A percentile compares a stretch with the other conserved stretches of the same genome.
phyloP scores from a whole-genome alignment of 2,888 invertebrate species.

The Hypercompe scribonia region DNA sequence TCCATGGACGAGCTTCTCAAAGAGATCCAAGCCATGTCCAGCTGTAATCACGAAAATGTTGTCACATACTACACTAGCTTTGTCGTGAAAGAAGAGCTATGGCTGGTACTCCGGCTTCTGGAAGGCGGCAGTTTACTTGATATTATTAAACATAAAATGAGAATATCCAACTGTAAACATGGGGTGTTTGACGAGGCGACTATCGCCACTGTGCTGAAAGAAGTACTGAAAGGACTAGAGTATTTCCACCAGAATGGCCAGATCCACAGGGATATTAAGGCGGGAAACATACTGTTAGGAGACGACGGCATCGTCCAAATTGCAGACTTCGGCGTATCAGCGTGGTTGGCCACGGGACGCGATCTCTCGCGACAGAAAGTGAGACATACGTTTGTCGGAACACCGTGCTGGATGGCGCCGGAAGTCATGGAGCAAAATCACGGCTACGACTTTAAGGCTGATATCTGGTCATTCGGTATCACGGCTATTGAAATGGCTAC shows the following conservation, averaged over 20 bases:
- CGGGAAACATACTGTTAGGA: constrained; percentile 94
- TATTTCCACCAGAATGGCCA: constrained; percentile 99
- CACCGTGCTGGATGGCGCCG: constrained; percentile 99
- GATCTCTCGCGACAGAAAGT: constrained; percentile 98
- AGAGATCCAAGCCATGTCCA: constrained; percentile 98
- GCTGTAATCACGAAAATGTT: constrained; percentile 99
- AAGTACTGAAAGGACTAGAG: constrained; percentile 98
- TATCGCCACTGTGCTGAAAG: constrained; percentile 98
- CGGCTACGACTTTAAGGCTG: constrained; percentile 99
- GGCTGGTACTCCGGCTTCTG: constrained; percentile 98
- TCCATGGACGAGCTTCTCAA: constrained; percentile 99
- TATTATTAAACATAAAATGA: constrained; percentile 98
- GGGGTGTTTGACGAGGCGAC: constrained; percentile 99
- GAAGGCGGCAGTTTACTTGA: constrained; percentile 96
- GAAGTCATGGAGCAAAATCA: constrained; percentile 99
- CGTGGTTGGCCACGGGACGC: constrained; percentile 98
- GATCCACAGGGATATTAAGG: constrained; percentile 93
- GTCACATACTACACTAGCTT: constrained; percentile 99
- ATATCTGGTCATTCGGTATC: constrained; percentile 94
- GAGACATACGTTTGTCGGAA: constrained; percentile 99
- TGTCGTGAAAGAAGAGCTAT: constrained; percentile 98
- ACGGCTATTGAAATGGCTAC: constrained; percentile 99
- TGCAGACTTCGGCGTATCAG: constrained; percentile 99
- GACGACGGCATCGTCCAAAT: constrained; percentile 99
- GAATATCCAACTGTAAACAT: constrained; percentile 95